Percentiles rank a stretch among this genome's conserved stretches.
These are phyloP conservation scores for Masnerella sp. DNA, from an alignment of 2,888 invertebrate species.

Conservation along the genomic window DNA sequence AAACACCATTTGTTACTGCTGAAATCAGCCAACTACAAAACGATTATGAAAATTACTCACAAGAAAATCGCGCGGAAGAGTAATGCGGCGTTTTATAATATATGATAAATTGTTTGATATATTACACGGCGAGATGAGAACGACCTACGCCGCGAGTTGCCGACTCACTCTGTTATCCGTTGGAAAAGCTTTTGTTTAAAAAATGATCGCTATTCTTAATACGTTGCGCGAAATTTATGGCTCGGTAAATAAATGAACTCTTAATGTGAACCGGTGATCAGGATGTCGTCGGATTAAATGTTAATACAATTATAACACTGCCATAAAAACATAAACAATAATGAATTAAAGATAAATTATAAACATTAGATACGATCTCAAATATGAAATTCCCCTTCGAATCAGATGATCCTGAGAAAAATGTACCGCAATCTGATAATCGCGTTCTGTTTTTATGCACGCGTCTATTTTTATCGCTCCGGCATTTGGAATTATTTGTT, in stretches of 20 bases:
- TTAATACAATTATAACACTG: conserved; percentile 21
- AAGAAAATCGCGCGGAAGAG: neutral
- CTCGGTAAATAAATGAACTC: conserved; percentile 20
- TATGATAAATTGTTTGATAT: conserved; percentile 35
- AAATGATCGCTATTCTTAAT: conserved; percentile 11
- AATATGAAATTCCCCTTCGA: conserved; percentile 27
- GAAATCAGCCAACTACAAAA: neutral
- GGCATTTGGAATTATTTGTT: neutral
- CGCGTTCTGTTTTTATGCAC: conserved; percentile 12
- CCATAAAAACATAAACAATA: conserved; percentile 16
- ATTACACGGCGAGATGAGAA: conserved; percentile 14
- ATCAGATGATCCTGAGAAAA: conserved; percentile 30
- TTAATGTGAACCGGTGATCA: conserved; percentile 1
- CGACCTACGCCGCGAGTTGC: conserved; percentile 24
- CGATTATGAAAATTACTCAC: neutral
- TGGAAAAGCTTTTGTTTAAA: conserved; percentile 27
- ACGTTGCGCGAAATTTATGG: neutral
- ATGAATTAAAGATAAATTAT: conserved; percentile 33
- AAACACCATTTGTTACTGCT: neutral
- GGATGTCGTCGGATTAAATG: neutral
- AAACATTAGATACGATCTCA: conserved; percentile 19
- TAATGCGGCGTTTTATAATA: conserved; percentile 4
- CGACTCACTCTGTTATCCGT: conserved; percentile 23
- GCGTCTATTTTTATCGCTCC: conserved; percentile 8
- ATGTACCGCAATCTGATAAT: conserved; percentile 28